These are phyloP conservation scores for Habropoda laboriosa DNA, from an alignment of 1,140 invertebrate species.

Conservation along the genomic window DNA sequence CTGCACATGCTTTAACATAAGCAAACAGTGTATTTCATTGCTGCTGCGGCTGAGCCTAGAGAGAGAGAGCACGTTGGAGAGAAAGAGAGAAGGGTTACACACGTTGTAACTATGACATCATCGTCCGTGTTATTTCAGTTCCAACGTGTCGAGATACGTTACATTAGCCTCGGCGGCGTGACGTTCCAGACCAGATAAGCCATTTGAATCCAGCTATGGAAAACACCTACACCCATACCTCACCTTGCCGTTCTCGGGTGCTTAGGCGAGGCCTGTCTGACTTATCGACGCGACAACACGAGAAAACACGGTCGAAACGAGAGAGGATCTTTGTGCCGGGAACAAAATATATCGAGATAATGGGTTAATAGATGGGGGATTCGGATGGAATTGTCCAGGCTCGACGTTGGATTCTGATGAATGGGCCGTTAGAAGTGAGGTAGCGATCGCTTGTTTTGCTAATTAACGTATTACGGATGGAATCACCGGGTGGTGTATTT, in stretches of 20 bases:
- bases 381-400: background rate
- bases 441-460: background rate
- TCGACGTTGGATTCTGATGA: too few relatives aligned
- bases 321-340: background rate
- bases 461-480: background rate
- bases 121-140: slow-evolving; percentile 62
- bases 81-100: too few relatives aligned
- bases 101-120: slow-evolving; percentile 52
- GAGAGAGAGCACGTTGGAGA: too few relatives aligned
- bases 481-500: background rate
- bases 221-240: slow-evolving; percentile 14
- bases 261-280: background rate
- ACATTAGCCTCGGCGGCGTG: slow-evolving; percentile 26
- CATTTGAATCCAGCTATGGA: slow-evolving; percentile 38
- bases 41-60: background rate
- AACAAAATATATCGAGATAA: background rate
- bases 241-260: too few relatives aligned
- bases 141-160: slow-evolving; percentile 18
- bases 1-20: slow-evolving; percentile 45
- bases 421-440: background rate
- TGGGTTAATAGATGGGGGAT: background rate
- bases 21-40: slow-evolving; percentile 50
- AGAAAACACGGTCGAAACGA: background rate
- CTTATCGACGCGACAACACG: slow-evolving; percentile 15
- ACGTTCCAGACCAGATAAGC: slow-evolving; percentile 40